Evolutionary conservation across 2,888 invertebrate species (phyloP).

Genomic region (Stenoptilia bipunctidactyla): DNA sequence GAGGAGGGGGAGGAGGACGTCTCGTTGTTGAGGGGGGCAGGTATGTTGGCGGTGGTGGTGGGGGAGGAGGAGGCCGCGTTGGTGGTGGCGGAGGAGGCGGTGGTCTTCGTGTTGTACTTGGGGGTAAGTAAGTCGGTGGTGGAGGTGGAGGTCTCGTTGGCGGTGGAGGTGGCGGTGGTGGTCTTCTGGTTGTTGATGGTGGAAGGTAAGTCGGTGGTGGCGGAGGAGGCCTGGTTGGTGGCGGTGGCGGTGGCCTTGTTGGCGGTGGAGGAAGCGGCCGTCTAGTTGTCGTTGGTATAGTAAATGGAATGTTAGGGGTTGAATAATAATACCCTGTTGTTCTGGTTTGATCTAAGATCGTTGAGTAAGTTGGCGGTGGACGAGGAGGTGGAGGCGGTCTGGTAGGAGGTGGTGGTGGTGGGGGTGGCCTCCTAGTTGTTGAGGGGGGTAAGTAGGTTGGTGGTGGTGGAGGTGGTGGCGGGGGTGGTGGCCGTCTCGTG

Average conservation of each 20-base stretch:
- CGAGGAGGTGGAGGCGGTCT: slow-evolving; percentile 12
- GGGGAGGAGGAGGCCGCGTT: slow-evolving; percentile 9
- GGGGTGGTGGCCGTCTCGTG: slow-evolving; percentile 15
- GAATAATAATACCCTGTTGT: slow-evolving; percentile 29
- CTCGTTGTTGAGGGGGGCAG: slow-evolving; percentile 15
- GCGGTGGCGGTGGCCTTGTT: slow-evolving; percentile 8
- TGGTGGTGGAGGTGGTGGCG: slow-evolving; percentile 8
- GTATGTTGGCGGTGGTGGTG: slow-evolving; percentile 8
- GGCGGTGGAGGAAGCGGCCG: slow-evolving; percentile 17
- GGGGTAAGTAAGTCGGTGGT: slow-evolving; percentile 9
- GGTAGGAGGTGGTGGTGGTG: slow-evolving; percentile 15
- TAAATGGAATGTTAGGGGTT: slow-evolving; percentile 21
- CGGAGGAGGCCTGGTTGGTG: slow-evolving; percentile 10
- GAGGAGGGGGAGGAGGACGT: slow-evolving; percentile 17
- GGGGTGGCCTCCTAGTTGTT: slow-evolving; percentile 16
- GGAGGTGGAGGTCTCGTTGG: slow-evolving; percentile 18
- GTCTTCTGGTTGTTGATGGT: slow-evolving; percentile 5
- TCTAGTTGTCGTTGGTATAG: slow-evolving; percentile 21
- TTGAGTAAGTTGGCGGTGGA: slow-evolving; percentile 4
- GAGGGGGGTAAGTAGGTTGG: slow-evolving; percentile 12
- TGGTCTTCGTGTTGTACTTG: slow-evolving; percentile 13
- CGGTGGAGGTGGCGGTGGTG: slow-evolving; percentile 7
- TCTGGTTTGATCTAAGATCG: slow-evolving; percentile 5
- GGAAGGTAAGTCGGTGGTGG: slow-evolving; percentile 11
- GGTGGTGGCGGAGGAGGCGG: slow-evolving; percentile 16